Percentiles rank a stretch among this genome's conserved stretches.
phyloP scores from a whole-genome alignment of 2,888 invertebrate genomes.

The Eumacrocentrus americanus region DNA sequence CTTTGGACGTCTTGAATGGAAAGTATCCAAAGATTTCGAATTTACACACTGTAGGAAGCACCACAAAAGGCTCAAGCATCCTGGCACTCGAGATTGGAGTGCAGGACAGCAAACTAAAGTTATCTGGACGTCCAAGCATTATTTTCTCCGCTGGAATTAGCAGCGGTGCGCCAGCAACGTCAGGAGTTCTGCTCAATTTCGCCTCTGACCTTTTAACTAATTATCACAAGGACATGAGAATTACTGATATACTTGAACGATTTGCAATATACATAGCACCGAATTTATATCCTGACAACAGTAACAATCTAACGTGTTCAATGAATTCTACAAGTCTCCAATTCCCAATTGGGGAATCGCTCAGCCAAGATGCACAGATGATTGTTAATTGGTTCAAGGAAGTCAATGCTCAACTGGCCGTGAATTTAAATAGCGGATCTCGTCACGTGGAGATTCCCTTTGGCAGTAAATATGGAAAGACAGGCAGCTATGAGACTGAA shows the following conservation, averaged over 20 bases:
- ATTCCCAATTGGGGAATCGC: constrained; percentile 42
- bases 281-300: constrained; percentile 45
- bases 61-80: constrained; percentile 40
- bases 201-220: constrained; percentile 48
- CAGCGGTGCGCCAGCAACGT: constrained; percentile 50
- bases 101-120: constrained; percentile 34
- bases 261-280: constrained; percentile 53
- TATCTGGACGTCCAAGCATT: constrained; percentile 45
- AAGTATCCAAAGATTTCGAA: constrained; percentile 50
- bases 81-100: constrained; percentile 51
- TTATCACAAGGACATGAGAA: constrained; percentile 41
- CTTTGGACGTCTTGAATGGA: constrained; percentile 48
- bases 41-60: constrained; percentile 48
- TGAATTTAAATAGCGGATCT: constrained; percentile 55
- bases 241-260: constrained; percentile 48
- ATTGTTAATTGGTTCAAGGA: constrained; percentile 52
- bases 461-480: constrained; percentile 37
- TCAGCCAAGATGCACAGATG: constrained; percentile 40
- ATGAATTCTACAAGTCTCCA: constrained; percentile 33
- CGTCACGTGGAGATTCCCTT: constrained; percentile 55
- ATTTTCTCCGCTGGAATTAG: constrained; percentile 51
- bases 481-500: constrained; percentile 40
- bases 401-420: constrained; percentile 47
- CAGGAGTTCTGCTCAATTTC: constrained; percentile 50
- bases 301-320: constrained; percentile 42